A percentile compares a stretch with the other conserved stretches of the same genome.
Evolutionary conservation across 2,888 invertebrate genomes (phyloP).

Genomic region (Apomyelois bistriatella): DNA sequence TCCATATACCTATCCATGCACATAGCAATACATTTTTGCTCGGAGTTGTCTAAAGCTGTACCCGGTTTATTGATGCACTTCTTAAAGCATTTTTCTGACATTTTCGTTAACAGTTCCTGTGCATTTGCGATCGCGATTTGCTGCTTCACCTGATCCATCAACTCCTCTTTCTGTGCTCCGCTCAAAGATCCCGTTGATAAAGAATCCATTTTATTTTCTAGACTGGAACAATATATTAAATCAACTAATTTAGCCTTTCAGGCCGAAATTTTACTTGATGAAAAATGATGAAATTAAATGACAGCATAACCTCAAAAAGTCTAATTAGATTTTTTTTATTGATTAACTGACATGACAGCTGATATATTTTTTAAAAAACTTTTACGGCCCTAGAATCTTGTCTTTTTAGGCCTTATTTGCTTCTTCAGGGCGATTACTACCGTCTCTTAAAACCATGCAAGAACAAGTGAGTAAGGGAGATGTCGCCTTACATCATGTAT

Average conservation of each 20-base stretch:
- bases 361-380: no score
- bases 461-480: no score
- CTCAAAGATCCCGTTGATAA: slow-evolving; percentile 78
- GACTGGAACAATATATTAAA: background rate
- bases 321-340: background rate
- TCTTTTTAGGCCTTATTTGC: no score
- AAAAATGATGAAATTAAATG: slow-evolving; percentile 10
- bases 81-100: slow-evolving; percentile 98
- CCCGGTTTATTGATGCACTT: slow-evolving; percentile 96
- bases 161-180: slow-evolving; percentile 88
- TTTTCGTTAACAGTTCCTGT: slow-evolving; percentile 96
- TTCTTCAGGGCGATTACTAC: no score
- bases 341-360: background rate
- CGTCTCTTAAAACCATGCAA: no score
- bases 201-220: slow-evolving; percentile 74
- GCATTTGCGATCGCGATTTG: slow-evolving; percentile 96
- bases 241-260: background rate
- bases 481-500: no score
- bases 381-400: no score
- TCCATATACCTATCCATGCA: slow-evolving; percentile 99
- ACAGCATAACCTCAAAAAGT: slow-evolving; percentile 47
- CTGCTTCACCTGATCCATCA: slow-evolving; percentile 97
- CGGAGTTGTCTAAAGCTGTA: slow-evolving; percentile 91
- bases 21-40: slow-evolving; percentile 98
- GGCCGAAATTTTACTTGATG: background rate